Percentiles rank a stretch among this genome's conserved stretches.
Evolutionary conservation across 2,113 vertebrate species (phyloP).

Genomic region (Gallinago paraguaiae): DNA sequence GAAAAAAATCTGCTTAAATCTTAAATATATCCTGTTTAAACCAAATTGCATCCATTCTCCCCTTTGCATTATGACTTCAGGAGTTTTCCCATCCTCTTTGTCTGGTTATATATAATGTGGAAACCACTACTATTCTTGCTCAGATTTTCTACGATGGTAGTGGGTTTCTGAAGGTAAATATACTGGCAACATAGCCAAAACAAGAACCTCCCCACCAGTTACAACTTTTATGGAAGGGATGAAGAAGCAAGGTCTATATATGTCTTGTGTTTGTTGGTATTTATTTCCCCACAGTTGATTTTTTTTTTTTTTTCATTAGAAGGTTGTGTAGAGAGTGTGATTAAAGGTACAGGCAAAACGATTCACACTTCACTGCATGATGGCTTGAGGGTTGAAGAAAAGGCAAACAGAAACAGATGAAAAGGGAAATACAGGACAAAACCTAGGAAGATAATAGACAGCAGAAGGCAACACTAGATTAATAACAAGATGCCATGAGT

Average conservation of each 20-base stretch:
- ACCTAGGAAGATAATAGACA: background rate
- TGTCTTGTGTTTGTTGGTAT: background rate
- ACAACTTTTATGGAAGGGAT: background rate
- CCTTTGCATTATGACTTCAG: background rate
- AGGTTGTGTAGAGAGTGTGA: background rate
- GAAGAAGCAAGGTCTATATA: background rate
- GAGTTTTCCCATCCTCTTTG: background rate
- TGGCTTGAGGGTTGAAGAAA: background rate
- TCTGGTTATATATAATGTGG: background rate
- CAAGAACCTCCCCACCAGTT: background rate
- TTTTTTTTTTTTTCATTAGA: background rate
- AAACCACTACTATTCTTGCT: background rate
- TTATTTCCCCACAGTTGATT: background rate
- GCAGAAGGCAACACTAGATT: background rate
- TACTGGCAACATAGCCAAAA: background rate
- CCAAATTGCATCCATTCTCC: slow-evolving; percentile 14
- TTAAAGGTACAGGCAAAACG: background rate
- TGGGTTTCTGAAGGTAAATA: background rate
- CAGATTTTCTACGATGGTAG: background rate
- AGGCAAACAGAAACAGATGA: background rate
- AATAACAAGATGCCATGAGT: background rate
- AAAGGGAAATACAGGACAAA: background rate
- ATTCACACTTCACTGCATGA: background rate
- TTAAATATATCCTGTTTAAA: slow-evolving; percentile 48
- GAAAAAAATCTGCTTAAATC: slow-evolving; percentile 23